Conservation (phyloP, 2,113 vertebrate genomes). For the Gambusia holbrooki region DNA sequence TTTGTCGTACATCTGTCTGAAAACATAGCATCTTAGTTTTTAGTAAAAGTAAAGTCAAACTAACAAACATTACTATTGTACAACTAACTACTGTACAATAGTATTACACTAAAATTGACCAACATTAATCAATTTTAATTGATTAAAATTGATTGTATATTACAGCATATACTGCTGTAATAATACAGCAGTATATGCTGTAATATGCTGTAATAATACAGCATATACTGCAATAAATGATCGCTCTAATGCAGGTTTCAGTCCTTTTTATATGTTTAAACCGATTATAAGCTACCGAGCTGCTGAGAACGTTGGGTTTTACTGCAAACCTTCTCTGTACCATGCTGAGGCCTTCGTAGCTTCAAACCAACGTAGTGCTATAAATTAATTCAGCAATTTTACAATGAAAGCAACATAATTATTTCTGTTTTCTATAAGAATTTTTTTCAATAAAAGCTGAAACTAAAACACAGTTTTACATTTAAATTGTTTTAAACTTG, state of each 20-base stretch:
- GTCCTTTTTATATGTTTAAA: neutral
- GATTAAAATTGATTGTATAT: too few species aligned
- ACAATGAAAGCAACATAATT: neutral
- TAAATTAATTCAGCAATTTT: neutral
- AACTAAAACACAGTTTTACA: neutral
- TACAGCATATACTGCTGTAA: too few species aligned
- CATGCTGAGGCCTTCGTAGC: neutral
- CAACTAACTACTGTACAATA: neutral
- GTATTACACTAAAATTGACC: neutral
- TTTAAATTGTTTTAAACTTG: too few species aligned
- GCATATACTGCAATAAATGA: neutral
- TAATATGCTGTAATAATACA: too few species aligned
- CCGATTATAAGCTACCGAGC: neutral
- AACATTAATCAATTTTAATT: neutral
- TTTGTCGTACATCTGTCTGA: neutral
- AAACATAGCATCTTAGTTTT: neutral
- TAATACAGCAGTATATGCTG: too few species aligned
- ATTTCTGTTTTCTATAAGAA: neutral
- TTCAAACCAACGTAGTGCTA: neutral
- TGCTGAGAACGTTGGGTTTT: neutral
- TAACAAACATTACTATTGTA: neutral
- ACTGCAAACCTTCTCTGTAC: neutral
- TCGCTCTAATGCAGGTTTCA: neutral
- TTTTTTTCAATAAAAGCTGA: neutral
- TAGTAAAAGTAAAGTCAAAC: neutral